Conservation (phyloP, 2,888 invertebrate genomes). For the Perizoma affinitatum region DNA sequence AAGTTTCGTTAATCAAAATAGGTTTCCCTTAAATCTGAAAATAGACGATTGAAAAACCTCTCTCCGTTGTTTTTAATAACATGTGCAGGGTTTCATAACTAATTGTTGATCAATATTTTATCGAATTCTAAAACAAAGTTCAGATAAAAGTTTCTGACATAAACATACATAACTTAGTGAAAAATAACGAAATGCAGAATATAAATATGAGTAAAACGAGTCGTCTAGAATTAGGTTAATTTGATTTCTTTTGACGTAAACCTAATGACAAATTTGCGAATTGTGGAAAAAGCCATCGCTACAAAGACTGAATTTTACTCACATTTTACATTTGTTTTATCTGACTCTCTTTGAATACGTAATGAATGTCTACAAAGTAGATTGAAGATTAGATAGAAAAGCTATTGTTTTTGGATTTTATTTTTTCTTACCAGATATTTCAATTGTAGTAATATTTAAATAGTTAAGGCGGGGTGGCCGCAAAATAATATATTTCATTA, state of each 20-base stretch:
- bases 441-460: no score
- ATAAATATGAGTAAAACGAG: conserved; percentile 18
- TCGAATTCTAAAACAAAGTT: no score
- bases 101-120: no score
- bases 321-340: conserved; percentile 36
- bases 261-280: conserved; percentile 41
- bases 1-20: no score
- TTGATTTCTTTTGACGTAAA: conserved; percentile 39
- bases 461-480: no score
- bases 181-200: no score
- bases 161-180: no score
- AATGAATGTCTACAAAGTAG: conserved; percentile 36
- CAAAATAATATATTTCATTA: background rate
- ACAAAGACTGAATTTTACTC: conserved; percentile 39
- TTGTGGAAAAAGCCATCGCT: conserved; percentile 36
- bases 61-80: no score
- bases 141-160: no score
- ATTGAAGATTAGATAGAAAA: conserved; percentile 32
- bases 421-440: conserved; percentile 4
- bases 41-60: no score
- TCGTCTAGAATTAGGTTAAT: conserved; percentile 40
- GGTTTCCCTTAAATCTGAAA: no score
- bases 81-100: no score
- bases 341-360: conserved; percentile 37
- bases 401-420: conserved; percentile 25